phyloP scores from a whole-genome alignment of 2,113 vertebrate species.

The Tenebrosternarchus preto region DNA sequence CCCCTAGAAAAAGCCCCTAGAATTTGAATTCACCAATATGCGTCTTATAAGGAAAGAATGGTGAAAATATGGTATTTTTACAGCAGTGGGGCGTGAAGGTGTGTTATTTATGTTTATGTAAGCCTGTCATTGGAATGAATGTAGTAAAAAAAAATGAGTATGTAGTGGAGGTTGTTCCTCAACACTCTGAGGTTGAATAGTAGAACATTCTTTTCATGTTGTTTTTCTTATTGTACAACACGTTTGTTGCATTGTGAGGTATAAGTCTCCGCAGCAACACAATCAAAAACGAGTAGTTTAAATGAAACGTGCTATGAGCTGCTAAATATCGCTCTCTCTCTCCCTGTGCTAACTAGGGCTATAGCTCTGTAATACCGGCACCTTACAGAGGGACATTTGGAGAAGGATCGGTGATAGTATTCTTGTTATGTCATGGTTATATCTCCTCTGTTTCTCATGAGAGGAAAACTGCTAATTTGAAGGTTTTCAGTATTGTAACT shows the following conservation, averaged over 20 bases:
- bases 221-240: background rate
- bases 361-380: background rate
- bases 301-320: background rate
- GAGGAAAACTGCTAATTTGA: too few species aligned
- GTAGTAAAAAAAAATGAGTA: background rate
- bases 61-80: background rate
- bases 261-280: slow-evolving; percentile 1
- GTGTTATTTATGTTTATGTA: slow-evolving; percentile 14
- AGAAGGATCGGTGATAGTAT: background rate
- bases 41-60: background rate
- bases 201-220: background rate
- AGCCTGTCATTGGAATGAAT: background rate
- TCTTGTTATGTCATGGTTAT: background rate
- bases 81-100: background rate
- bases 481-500: too few species aligned
- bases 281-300: background rate
- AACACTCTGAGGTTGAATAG: background rate
- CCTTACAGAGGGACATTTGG: background rate
- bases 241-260: background rate
- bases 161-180: too few species aligned
- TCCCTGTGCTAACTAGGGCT: background rate
- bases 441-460: background rate
- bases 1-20: background rate
- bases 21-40: background rate
- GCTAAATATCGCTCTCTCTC: background rate